Conservation (phyloP, 2,113 vertebrate species). For the Sprattus sprattus region DNA sequence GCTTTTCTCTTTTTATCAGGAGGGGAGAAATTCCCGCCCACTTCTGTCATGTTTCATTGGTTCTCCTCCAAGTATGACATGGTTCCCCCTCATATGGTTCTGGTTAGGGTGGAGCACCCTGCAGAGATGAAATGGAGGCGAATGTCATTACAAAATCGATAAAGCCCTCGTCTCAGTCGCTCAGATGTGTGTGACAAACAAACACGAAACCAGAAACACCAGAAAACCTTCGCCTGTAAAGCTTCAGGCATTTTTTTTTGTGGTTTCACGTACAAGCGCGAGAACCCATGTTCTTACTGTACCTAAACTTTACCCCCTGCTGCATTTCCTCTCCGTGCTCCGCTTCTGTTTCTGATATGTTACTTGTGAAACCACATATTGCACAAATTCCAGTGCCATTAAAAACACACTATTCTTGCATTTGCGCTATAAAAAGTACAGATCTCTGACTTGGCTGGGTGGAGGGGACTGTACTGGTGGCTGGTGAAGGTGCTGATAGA, state of each 20-base stretch:
- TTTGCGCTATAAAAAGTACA: slow-evolving; percentile 37
- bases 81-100: slow-evolving; percentile 78
- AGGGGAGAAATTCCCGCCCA: slow-evolving; percentile 77
- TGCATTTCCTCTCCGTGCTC: background rate
- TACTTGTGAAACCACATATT: slow-evolving; percentile 54
- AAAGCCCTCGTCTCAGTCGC: slow-evolving; percentile 62
- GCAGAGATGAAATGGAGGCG: slow-evolving; percentile 70
- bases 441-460: slow-evolving; percentile 40
- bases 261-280: background rate
- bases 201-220: slow-evolving; percentile 27
- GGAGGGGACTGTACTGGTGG: slow-evolving; percentile 28
- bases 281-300: slow-evolving; percentile 10
- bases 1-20: slow-evolving; percentile 75
- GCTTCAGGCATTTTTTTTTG: background rate
- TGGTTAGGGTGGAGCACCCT: slow-evolving; percentile 78
- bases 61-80: slow-evolving; percentile 80
- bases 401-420: slow-evolving; percentile 45
- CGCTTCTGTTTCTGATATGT: slow-evolving; percentile 51
- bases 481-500: no score
- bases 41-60: slow-evolving; percentile 80
- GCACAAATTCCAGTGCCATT: slow-evolving; percentile 48
- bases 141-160: slow-evolving; percentile 74
- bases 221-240: background rate
- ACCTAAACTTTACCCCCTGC: background rate
- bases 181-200: slow-evolving; percentile 50